Evolutionary conservation across 1,140 invertebrate genomes (phyloP), one percentile per base, ranked within the genome.

Genomic region (Tribolium madens): DNA sequence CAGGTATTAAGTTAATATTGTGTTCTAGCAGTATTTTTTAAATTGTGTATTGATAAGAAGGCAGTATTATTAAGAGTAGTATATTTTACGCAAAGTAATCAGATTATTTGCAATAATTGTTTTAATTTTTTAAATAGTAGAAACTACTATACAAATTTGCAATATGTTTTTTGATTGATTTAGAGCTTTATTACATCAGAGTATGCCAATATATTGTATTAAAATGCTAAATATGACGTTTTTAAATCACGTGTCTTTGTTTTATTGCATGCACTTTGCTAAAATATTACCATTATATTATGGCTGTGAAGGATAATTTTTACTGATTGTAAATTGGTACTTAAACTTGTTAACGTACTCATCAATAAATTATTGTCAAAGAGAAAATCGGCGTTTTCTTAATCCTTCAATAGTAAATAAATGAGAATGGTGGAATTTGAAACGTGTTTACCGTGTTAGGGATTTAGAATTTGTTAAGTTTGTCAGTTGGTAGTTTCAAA

Each of bases 211-310:
- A 64, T 64, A 33, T 26, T 64, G 57, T 64, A 64, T 64, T 64
- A 31, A 64, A 14, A 64, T 4, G 26, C 57, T 64, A 64, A 64
- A 64, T 64, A 64, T 64, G 57, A 64, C 57, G 53, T 60, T 60
- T 60, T 13, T n/a, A n/a, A 60, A 60, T 21, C 53, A 60, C 53
- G 21, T 64, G 57, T 64, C 17, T 64, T 64, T 64, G 57, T 64
- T 64, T 64, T 64, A 64, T 64, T 64, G 57, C 57, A 64, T 64
- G 57, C 21, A 64, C 57, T 64, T 64, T 64, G 57, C 57, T 64
- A 33, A 64, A 57, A 64, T 64, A 64, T 64, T 64, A 64, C 57
- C 57, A 64, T 64, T 64, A 64, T 64, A 64, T 64, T 64, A 64
- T 64, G 57, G 57, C 57, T 64, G 57, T 64, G 57, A 64, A 36